Base-by-base conservation (phyloP, 1,140 invertebrate genomes). In the Ooceraea biroi region DNA sequence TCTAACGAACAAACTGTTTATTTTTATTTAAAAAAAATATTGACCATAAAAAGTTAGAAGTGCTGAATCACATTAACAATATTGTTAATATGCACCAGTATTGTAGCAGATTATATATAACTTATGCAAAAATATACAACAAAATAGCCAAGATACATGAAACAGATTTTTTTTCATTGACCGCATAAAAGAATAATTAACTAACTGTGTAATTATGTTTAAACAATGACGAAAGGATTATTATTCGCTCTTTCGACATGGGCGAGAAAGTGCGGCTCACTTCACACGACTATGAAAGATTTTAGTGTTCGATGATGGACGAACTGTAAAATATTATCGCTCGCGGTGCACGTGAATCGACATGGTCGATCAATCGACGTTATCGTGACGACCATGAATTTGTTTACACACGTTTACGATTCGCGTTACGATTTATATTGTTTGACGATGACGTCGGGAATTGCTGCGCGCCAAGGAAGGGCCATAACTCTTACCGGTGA, bases 401-500 rank as follows among this genome's bases (percentile, higher is more conserved):
- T 83, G 50, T 84, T 73, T 72, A 55, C 22, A 19, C 12, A 50
- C 60, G 19, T 73, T 73, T 73, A 44, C 48, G 27, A 84, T n/a
- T 66, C 27, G 41, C 36, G 36, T 80, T 58, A 58, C 14, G 52
- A 80, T 74, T 65, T 84, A 63, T 58, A 65, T 58, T 65, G 44
- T 85, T 85, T 60, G 66, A 48, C 44, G 30, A 63, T n/a, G 36
- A 3, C 68, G 12, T 0, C 22, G 30, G 71, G 78, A 85, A 77
- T 68, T 85, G 61, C 82, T 30, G 25, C n/a, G n/a, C 44, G 46
- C 41, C 36, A 63, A 44, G 55, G 66, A 65, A 22, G 36, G 22
- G 36, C 61, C 19, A 52, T 46, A 85, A 77, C 69, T 85, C 74
- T 77, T 27, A 60, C 55, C 52, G 61, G 71, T 60, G 66, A 84